Percentiles rank a stretch among this genome's conserved stretches.
These are phyloP conservation scores for Leptopilina myrica DNA, from an alignment of 2,888 invertebrate species.

Conservation along the genomic window DNA sequence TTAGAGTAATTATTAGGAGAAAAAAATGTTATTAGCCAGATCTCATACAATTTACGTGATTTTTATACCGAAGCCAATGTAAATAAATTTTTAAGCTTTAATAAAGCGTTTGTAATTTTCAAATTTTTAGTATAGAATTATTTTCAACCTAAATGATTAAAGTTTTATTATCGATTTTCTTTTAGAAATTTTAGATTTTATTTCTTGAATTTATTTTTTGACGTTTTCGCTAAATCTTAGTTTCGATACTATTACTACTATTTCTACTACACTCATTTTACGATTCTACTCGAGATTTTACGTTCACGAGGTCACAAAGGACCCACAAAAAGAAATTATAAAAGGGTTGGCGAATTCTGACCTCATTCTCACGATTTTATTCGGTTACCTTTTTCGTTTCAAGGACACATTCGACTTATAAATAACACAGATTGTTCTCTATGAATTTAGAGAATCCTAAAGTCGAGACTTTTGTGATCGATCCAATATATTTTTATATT, in stretches of 20 bases:
- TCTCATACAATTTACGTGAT: slow-evolving; percentile 16
- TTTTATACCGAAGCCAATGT: slow-evolving; percentile 15
- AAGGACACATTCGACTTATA: slow-evolving; percentile 29
- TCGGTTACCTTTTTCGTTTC: slow-evolving; percentile 1
- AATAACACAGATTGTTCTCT: background rate
- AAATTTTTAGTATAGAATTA: background rate
- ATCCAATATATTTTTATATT: background rate
- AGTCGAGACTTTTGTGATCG: background rate
- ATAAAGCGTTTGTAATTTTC: slow-evolving; percentile 28
- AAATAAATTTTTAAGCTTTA: slow-evolving; percentile 29
- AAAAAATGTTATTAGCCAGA: background rate
- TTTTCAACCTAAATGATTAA: too few species aligned
- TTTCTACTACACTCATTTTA: slow-evolving; percentile 1
- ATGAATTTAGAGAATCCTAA: background rate
- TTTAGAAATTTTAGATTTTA: too few species aligned
- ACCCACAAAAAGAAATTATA: slow-evolving; percentile 24
- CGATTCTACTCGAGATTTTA: slow-evolving; percentile 23
- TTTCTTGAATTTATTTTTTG: background rate
- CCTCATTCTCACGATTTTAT: slow-evolving; percentile 38
- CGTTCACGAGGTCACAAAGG: slow-evolving; percentile 19
- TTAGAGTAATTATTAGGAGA: background rate
- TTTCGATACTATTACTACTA: background rate
- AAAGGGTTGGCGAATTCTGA: slow-evolving; percentile 12
- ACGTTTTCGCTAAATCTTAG: background rate
- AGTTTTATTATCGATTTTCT: too few species aligned